Evolutionary conservation across 2,797 vertebrate species (phyloP).

Genomic region (Poeciliopsis paucimaculata): DNA sequence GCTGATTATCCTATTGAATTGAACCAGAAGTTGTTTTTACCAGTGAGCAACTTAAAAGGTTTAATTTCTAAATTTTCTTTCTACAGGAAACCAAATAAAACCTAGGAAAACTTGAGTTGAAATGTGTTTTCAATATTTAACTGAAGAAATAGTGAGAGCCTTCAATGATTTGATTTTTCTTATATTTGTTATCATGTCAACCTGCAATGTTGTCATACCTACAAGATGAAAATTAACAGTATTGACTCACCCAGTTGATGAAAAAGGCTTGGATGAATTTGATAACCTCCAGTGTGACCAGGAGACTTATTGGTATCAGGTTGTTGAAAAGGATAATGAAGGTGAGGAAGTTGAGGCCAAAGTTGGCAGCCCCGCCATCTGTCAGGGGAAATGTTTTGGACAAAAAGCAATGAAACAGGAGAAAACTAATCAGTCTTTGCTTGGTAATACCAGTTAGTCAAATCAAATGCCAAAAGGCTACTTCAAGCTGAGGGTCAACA

Average conservation of each 20-base stretch:
- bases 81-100: not conserved
- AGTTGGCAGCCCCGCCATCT: constrained; percentile 99
- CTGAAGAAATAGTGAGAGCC: not conserved
- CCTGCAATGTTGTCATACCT: not conserved
- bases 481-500: constrained; percentile 73
- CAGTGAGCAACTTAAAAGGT: no score
- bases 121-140: not conserved
- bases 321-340: constrained; percentile 99
- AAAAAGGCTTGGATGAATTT: constrained; percentile 99
- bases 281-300: constrained; percentile 98
- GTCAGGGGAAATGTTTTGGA: constrained; percentile 64
- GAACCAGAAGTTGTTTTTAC: no score
- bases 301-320: constrained; percentile 97
- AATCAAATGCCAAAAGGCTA: constrained; percentile 74
- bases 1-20: no score
- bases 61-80: not conserved
- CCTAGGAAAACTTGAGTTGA: not conserved
- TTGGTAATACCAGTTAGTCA: constrained; percentile 34
- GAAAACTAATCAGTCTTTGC: constrained; percentile 54
- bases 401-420: constrained; percentile 66
- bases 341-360: constrained; percentile 98
- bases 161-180: not conserved
- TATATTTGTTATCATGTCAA: not conserved
- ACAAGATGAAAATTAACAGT: not conserved
- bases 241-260: constrained; percentile 96